Evolutionary conservation across 92 coral and sea anemone species (phyloP).

Genomic region (Porites lobata): DNA sequence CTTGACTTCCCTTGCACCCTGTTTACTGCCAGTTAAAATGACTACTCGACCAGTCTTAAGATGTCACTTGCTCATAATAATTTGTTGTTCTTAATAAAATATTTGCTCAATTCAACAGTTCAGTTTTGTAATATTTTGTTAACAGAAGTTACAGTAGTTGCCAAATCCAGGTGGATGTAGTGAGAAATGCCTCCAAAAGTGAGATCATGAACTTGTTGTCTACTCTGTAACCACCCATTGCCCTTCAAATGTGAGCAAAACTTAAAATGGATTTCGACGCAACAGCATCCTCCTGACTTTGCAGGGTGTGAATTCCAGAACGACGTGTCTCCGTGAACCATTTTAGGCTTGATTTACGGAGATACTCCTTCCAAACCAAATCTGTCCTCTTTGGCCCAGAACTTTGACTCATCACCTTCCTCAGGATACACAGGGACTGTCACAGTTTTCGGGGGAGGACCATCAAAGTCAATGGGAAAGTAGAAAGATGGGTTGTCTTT

Average conservation of each 20-base stretch:
- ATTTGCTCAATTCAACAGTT: too few species aligned
- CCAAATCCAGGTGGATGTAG: too few species aligned
- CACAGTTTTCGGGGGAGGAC: conserved; percentile 45
- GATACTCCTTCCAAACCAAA: too few species aligned
- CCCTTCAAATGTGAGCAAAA: conserved; percentile 43
- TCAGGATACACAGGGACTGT: conserved; percentile 72
- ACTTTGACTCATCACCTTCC: conserved; percentile 37
- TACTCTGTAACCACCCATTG: conserved; percentile 61
- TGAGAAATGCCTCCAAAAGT: too few species aligned
- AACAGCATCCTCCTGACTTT: conserved; percentile 63
- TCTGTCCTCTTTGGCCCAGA: too few species aligned
- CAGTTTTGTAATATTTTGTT: too few species aligned
- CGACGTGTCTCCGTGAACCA: conserved; percentile 70
- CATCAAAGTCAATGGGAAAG: conserved; percentile 60
- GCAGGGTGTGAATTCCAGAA: conserved; percentile 38
- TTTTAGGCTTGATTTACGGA: conserved; percentile 22
- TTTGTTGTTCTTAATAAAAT: too few species aligned
- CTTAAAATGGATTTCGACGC: conserved; percentile 44
- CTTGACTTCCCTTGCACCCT: too few species aligned
- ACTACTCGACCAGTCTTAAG: too few species aligned
- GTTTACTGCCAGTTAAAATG: too few species aligned
- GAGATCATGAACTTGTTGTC: not conserved
- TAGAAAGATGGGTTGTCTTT: conserved; percentile 58
- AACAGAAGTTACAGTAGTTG: too few species aligned
- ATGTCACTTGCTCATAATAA: too few species aligned